Percentiles rank a stretch among this genome's conserved stretches.
Evolutionary conservation across 2,797 vertebrate species (phyloP).

Genomic region (Pipistrellus pipistrellus): DNA sequence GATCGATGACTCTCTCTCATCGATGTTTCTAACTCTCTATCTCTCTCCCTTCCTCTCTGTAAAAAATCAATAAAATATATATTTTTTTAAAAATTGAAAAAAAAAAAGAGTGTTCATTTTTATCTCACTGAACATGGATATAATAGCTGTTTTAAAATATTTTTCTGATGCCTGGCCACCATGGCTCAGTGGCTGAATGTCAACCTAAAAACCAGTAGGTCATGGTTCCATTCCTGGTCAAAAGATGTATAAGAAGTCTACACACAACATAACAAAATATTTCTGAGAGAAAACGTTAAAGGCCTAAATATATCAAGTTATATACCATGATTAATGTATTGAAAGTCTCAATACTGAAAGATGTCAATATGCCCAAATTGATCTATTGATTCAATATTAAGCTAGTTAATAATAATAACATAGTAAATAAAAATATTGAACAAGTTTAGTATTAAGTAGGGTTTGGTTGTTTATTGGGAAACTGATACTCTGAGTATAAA

Average conservation of each 20-base stretch:
- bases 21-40: too few species aligned
- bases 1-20: too few species aligned
- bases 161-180: background rate
- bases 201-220: too few species aligned
- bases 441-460: background rate
- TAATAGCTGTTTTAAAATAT: background rate
- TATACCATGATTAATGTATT: background rate
- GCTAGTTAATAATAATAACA: background rate
- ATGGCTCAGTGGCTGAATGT: too few species aligned
- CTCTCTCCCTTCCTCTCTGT: too few species aligned
- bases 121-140: background rate
- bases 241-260: background rate
- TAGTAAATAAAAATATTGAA: background rate
- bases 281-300: conserved; percentile 49
- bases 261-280: background rate
- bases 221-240: background rate
- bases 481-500: background rate
- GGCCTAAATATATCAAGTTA: background rate
- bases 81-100: too few species aligned
- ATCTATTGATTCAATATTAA: background rate
- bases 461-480: conserved; percentile 33
- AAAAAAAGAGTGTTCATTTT: conserved; percentile 27
- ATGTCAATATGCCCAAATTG: background rate
- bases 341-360: conserved; percentile 1
- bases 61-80: too few species aligned